phyloP scores from a whole-genome alignment of 1,140 invertebrate genomes.

The Drosophila bifasciata region DNA sequence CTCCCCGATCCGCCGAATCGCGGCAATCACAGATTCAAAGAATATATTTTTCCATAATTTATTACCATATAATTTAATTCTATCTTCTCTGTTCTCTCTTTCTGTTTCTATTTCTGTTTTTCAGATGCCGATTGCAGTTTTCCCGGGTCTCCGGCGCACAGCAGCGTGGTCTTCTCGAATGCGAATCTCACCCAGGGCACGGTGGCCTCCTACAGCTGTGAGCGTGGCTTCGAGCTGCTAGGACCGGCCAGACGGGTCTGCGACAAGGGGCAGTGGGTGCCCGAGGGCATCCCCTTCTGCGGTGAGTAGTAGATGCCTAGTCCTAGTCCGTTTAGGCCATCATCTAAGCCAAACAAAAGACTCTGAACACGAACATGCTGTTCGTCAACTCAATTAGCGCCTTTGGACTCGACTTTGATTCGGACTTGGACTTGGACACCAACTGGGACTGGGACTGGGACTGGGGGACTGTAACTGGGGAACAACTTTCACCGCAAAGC shows the following conservation, averaged over 20 bases:
- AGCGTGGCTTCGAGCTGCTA: slow-evolving; percentile 95
- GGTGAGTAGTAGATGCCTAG: slow-evolving; percentile 86
- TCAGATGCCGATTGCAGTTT: slow-evolving; percentile 88
- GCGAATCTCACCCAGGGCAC: slow-evolving; percentile 88
- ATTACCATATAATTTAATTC: slow-evolving; percentile 18
- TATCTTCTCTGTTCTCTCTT: background rate
- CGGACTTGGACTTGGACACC: slow-evolving; percentile 17
- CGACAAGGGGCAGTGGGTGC: slow-evolving; percentile 92
- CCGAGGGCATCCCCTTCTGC: slow-evolving; percentile 96
- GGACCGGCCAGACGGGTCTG: slow-evolving; percentile 93
- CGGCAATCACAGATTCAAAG: slow-evolving; percentile 9
- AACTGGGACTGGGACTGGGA: background rate
- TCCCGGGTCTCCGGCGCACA: slow-evolving; percentile 97
- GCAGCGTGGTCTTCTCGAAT: slow-evolving; percentile 90
- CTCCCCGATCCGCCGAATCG: too few species aligned
- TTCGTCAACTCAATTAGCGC: slow-evolving; percentile 58
- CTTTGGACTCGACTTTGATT: slow-evolving; percentile 34
- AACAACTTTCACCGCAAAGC: slow-evolving; percentile 62
- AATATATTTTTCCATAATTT: slow-evolving; percentile 20
- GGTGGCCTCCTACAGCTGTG: slow-evolving; percentile 94
- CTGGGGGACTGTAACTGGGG: background rate
- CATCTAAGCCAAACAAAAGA: slow-evolving; percentile 61
- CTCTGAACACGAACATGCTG: slow-evolving; percentile 69
- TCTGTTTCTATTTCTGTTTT: slow-evolving; percentile 26
- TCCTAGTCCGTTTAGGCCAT: background rate